These are phyloP conservation scores for Elephas maximus DNA, from an alignment of 2,113 vertebrate species.

Conservation along the genomic window DNA sequence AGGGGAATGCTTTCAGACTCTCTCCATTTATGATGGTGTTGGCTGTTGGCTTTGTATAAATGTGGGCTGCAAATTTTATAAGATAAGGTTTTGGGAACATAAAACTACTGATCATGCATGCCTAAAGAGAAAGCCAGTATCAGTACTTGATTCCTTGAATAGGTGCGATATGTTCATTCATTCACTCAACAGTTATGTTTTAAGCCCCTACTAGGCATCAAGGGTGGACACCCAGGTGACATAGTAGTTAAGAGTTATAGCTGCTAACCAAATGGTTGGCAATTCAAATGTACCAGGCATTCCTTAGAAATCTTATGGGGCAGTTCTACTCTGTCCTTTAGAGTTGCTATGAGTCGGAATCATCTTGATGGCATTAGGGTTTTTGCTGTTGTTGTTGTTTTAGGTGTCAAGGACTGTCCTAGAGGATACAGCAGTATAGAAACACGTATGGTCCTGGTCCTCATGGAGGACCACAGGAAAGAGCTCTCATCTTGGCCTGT, in stretches of 20 bases:
- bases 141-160: neutral
- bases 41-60: no score
- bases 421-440: neutral
- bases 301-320: no score
- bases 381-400: no score
- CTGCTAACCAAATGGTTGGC: no score
- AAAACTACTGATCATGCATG: neutral
- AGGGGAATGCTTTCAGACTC: no score
- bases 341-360: no score
- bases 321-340: no score
- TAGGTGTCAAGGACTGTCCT: neutral
- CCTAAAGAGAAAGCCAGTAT: neutral
- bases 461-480: neutral
- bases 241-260: no score
- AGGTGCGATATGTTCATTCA: neutral
- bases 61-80: neutral
- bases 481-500: neutral
- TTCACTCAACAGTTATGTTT: neutral
- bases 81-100: neutral
- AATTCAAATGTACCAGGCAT: no score
- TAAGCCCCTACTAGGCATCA: neutral
- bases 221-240: no score
- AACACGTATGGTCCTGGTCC: neutral
- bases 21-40: no score
- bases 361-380: no score